Conservation (phyloP, 2,113 vertebrate genomes). For the Macrotis lagotis region DNA sequence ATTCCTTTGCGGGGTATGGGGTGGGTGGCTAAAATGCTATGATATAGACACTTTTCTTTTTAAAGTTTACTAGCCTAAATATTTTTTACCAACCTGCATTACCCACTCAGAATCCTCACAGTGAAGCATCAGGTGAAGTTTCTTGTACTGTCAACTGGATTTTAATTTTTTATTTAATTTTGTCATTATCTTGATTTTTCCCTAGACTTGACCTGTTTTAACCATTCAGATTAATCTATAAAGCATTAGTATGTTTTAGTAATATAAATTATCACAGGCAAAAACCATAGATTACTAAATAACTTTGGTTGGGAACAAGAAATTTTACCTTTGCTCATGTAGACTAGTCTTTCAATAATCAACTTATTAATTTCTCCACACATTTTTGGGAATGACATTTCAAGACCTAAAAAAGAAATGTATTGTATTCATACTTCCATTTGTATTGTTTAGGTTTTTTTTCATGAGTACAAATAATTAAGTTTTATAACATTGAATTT, state of each 20-base stretch:
- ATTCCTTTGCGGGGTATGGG: not conserved
- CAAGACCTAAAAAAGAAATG: not conserved
- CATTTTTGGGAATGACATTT: not conserved
- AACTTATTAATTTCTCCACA: not conserved
- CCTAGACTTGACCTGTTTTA: not conserved
- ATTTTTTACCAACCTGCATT: not conserved
- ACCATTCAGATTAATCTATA: not conserved
- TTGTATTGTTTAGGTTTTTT: not conserved
- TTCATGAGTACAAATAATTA: not conserved
- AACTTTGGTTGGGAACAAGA: not conserved
- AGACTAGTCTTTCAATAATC: not conserved
- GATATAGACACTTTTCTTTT: not conserved
- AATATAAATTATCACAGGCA: not conserved
- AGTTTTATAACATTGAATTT: not conserved
- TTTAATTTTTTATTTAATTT: slow-evolving; percentile 36
- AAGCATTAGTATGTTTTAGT: not conserved
- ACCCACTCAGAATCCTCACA: not conserved
- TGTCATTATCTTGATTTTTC: not conserved
- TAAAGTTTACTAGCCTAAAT: not conserved
- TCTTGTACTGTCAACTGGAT: not conserved
- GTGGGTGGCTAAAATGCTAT: not conserved
- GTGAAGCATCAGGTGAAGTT: not conserved
- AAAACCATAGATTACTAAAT: not conserved
- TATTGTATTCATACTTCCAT: not conserved
- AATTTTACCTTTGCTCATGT: not conserved